Base-by-base conservation (phyloP, 1,140 invertebrate species). In the Hetaerina americana region DNA sequence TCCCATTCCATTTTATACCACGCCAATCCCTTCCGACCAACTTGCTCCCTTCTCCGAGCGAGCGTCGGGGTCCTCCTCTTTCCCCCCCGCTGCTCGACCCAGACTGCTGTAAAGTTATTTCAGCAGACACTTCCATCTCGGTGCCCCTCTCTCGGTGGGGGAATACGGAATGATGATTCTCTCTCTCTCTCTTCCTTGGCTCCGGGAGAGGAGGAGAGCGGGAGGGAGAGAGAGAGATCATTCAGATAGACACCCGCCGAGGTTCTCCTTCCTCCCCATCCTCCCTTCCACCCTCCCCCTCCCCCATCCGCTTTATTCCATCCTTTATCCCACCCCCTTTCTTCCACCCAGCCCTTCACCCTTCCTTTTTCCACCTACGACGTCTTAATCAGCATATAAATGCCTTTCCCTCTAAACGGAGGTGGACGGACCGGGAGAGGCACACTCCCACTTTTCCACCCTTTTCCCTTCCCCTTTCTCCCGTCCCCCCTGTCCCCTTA, bases 81-180 rank as follows among this genome's bases (percentile, higher is more conserved):
- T 18, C 31, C 6, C 18, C 31, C 31, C 31, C 18, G 6, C 18
- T 18, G 6, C 18, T 18, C 31, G 6, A 8, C 6, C 40, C 40
- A 57, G 40, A 57, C 40, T 57, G n/a, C n/a, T n/a, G 40, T 57
- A 57, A 57, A 57, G 40, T 57, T 57, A 57, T 57, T 57, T 57
- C 40, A 57, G 40, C 40, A 12, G 40, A 57, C 40, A 57, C 40
- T 57, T 57, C 10, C 40, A 57, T 57, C 40, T 57, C 40, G 40
- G n/a, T 57, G 40, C 40, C 40, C 22, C n/a, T n/a, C n/a, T n/a
- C n/a, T n/a, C n/a, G 22, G 40, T 18, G 40, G 22, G 40, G 2
- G 40, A n/a, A 57, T 57, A n/a, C 22, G 40, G 40, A 57, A 57
- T n/a, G n/a, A n/a, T n/a, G n/a, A n/a, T n/a, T n/a, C n/a, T n/a